These are phyloP conservation scores for Chrysochloris asiatica DNA, from an alignment of 2,113 vertebrate species.

Conservation along the genomic window DNA sequence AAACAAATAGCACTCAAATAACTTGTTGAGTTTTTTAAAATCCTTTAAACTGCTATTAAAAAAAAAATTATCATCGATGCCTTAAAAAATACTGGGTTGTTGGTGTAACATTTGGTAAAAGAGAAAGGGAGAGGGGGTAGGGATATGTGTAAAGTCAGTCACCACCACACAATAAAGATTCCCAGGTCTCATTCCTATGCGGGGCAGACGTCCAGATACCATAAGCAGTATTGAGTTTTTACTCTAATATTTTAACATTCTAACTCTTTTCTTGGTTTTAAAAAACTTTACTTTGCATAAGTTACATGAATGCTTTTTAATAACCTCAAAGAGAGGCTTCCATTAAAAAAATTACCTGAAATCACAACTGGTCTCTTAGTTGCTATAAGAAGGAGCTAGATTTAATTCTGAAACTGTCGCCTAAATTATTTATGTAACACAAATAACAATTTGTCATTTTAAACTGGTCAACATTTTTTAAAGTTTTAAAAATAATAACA, in stretches of 20 bases:
- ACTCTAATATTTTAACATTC: slow-evolving; percentile 51
- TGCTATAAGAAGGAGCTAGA: slow-evolving; percentile 58
- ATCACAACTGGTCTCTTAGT: slow-evolving; percentile 47
- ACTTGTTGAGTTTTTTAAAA: not conserved
- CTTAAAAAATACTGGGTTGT: slow-evolving; percentile 44
- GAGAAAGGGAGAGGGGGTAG: not conserved
- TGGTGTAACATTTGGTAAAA: not conserved
- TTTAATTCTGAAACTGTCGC: slow-evolving; percentile 52
- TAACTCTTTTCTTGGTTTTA: slow-evolving; percentile 42
- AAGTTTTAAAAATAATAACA: slow-evolving; percentile 57
- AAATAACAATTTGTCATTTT: slow-evolving; percentile 52
- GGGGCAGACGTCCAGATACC: not conserved
- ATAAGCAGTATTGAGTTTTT: not conserved
- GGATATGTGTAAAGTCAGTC: not conserved
- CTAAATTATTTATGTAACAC: slow-evolving; percentile 17
- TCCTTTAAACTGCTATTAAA: not conserved
- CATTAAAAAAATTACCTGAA: slow-evolving; percentile 15
- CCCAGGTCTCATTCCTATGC: not conserved
- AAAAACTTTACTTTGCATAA: slow-evolving; percentile 46
- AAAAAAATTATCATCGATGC: not conserved
- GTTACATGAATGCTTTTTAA: no score
- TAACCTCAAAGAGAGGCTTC: slow-evolving; percentile 17
- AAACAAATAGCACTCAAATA: not conserved
- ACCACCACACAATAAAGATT: not conserved
- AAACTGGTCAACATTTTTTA: slow-evolving; percentile 13